Conservation (phyloP, 1,140 invertebrate species). For the Caenorhabditis latens region DNA sequence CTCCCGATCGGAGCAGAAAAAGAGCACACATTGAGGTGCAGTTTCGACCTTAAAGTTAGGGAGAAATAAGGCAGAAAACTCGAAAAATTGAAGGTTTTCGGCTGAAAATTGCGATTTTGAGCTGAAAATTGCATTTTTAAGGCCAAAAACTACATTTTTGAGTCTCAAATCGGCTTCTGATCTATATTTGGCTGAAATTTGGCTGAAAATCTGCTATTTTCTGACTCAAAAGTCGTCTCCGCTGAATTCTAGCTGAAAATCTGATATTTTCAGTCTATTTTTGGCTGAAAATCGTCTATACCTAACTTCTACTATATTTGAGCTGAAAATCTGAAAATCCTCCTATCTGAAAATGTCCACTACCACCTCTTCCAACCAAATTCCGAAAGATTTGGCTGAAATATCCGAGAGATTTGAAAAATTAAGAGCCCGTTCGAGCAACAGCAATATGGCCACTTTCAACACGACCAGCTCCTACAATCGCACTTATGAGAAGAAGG, state of each 20-base stretch:
- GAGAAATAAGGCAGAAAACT: not conserved
- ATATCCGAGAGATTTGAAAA: constrained; percentile 44
- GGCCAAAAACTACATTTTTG: not conserved
- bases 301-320: too few relatives aligned
- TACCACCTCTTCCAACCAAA: not conserved
- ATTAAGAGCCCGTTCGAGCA: constrained; percentile 29
- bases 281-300: not conserved
- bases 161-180: not conserved
- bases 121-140: not conserved
- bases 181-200: not conserved
- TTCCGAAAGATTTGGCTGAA: constrained; percentile 24
- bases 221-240: not conserved
- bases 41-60: not conserved
- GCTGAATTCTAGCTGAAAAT: too few relatives aligned
- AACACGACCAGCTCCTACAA: constrained; percentile 65
- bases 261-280: not conserved
- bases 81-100: not conserved
- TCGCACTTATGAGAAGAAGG: constrained; percentile 67
- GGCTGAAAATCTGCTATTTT: not conserved
- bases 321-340: not conserved
- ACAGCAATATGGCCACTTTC: constrained; percentile 60
- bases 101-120: not conserved
- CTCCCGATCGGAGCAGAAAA: too few relatives aligned
- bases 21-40: not conserved
- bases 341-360: not conserved